Base-by-base conservation (phyloP, 1,140 invertebrate species). In the Dysdera silvatica region DNA sequence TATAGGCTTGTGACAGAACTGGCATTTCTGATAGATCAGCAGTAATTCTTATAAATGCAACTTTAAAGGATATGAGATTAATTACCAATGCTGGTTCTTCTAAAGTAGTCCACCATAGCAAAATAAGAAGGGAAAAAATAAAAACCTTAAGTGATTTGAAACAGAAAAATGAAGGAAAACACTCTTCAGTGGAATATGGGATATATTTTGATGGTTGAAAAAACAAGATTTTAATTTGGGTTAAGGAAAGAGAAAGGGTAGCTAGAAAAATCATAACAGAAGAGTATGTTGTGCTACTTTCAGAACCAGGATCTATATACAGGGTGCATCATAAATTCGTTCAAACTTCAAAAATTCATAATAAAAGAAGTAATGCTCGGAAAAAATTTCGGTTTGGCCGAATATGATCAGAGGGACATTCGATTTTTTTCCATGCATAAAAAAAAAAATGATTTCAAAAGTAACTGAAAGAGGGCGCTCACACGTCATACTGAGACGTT, bases 21-120 rank as follows among this genome's bases (percentile, higher is more conserved):
- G 14, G 48, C 18, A 24, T 51, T 51, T 51, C 48, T 23, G 28
- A 51, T 51, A 51, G 48, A 51, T 51, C 48, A 28, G 48, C 48
- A 23, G 20, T 8, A 24, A 6, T 51, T 16, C 20, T 23, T 26
- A 51, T 51, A 26, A 51, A 23, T 51, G 2, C 48, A 26, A 18
- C 48, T 49, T 24, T 23, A 8, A 51, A 51, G n/a, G 23, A 51
- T 51, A 51, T 51, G 48, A 18, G 48, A 51, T 1, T 51, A 3
- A 51, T 51, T 51, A 1, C 48, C 18, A 51, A 51, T 16, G 48
- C 26, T 1, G 28, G 3, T 51, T 4, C 48, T 51, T 26, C 8
- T 51, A 51, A 51, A 1, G 18, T 51, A 51, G 18, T 51, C 0
- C 24, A 51, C 31, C 48, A 3, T 29, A 51, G 2, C 4, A 51